These are phyloP conservation scores for Parnassius smintheus DNA, from an alignment of 2,888 invertebrate species.

Conservation along the genomic window DNA sequence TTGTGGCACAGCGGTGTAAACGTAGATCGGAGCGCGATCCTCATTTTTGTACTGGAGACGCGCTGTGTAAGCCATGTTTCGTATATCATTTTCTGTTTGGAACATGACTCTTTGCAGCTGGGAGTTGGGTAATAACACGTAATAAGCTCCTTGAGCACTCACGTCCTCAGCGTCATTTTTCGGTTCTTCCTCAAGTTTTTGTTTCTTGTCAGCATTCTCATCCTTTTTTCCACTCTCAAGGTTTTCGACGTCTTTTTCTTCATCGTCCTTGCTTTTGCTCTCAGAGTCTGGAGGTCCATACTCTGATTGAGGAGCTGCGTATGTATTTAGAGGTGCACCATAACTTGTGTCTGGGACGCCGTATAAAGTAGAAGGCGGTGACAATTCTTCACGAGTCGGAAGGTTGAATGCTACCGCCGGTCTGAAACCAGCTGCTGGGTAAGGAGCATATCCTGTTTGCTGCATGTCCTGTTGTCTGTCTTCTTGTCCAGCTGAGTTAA, in stretches of 20 bases:
- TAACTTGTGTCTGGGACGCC: conserved; percentile 68
- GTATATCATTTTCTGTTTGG: conserved; percentile 72
- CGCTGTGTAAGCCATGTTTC: conserved; percentile 84
- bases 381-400: conserved; percentile 56
- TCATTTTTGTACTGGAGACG: conserved; percentile 83
- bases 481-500: conserved; percentile 58
- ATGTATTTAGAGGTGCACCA: conserved; percentile 63
- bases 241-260: conserved; percentile 32
- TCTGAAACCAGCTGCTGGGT: conserved; percentile 63
- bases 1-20: conserved; percentile 75
- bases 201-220: conserved; percentile 42
- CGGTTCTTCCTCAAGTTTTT: conserved; percentile 50
- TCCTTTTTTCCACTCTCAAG: conserved; percentile 31
- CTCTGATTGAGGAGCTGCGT: conserved; percentile 54
- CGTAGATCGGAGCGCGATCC: conserved; percentile 82
- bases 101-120: conserved; percentile 83
- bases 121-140: conserved; percentile 83
- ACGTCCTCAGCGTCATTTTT: conserved; percentile 60
- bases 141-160: conserved; percentile 80
- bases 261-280: conserved; percentile 24
- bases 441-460: conserved; percentile 52
- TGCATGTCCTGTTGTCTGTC: conserved; percentile 44
- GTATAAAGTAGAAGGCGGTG: conserved; percentile 61
- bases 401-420: conserved; percentile 62
- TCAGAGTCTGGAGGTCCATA: conserved; percentile 50